phyloP scores from a whole-genome alignment of 2,888 invertebrate species.

The Pyrrhia umbra region DNA sequence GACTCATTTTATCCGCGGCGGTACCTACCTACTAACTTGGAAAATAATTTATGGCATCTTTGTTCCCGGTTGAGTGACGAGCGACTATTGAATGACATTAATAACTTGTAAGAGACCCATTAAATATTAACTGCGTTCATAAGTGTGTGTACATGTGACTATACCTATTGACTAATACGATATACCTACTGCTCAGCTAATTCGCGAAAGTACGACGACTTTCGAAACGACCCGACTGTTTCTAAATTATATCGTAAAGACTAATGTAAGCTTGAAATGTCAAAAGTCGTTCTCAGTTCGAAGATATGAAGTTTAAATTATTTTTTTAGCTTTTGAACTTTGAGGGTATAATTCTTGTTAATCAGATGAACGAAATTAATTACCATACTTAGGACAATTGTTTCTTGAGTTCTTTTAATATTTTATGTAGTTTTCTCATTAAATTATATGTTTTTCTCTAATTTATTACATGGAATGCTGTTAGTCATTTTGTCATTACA shows the following conservation, averaged over 20 bases:
- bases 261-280: constrained; percentile 29
- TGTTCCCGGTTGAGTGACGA: constrained; percentile 26
- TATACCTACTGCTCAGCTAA: neutral
- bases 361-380: constrained; percentile 38
- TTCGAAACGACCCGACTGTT: constrained; percentile 31
- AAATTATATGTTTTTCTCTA: neutral
- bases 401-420: constrained; percentile 1
- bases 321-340: constrained; percentile 38
- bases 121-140: constrained; percentile 3
- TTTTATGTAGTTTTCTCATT: neutral
- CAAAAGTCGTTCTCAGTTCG: constrained; percentile 25
- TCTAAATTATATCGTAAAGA: constrained; percentile 20
- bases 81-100: constrained; percentile 25
- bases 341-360: constrained; percentile 35
- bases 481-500: neutral
- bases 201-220: constrained; percentile 27
- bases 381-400: constrained; percentile 29
- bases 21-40: constrained; percentile 22
- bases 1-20: constrained; percentile 38
- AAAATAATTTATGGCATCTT: constrained; percentile 41
- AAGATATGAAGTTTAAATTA: constrained; percentile 29
- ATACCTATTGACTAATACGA: neutral
- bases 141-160: constrained; percentile 1
- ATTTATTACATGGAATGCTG: neutral
- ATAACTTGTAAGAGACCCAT: constrained; percentile 22